Conservation (phyloP, 2,888 invertebrate genomes). For the Lithophane semibrunnea region DNA sequence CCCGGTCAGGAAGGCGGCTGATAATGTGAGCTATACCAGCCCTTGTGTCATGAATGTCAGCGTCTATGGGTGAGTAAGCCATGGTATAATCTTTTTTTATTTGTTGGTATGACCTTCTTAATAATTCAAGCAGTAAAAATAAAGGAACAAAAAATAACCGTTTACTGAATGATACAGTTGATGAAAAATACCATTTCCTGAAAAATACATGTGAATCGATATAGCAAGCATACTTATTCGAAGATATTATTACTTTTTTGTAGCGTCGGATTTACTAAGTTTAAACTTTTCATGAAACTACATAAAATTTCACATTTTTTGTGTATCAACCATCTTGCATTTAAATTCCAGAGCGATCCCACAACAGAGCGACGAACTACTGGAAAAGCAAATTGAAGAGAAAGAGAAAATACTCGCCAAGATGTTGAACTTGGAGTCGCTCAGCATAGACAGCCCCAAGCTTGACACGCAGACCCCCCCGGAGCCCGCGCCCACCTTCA, state of each 20-base stretch:
- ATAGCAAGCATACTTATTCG: background rate
- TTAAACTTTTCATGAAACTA: background rate
- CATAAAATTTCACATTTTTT: background rate
- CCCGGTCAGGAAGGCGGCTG: slow-evolving; percentile 72
- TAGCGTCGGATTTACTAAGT: background rate
- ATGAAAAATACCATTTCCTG: background rate
- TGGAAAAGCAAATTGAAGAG: slow-evolving; percentile 93
- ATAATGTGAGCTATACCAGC: slow-evolving; percentile 77
- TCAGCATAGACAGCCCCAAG: slow-evolving; percentile 76
- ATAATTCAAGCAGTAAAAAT: background rate
- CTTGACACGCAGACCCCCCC: slow-evolving; percentile 40
- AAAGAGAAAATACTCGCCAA: slow-evolving; percentile 94
- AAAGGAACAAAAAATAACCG: background rate
- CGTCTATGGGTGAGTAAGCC: slow-evolving; percentile 73
- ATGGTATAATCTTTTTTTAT: background rate
- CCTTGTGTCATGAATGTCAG: slow-evolving; percentile 83
- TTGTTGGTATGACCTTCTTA: background rate
- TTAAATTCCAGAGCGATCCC: slow-evolving; percentile 83
- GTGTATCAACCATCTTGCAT: background rate
- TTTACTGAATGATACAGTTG: background rate
- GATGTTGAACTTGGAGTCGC: slow-evolving; percentile 91
- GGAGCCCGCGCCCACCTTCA: slow-evolving; percentile 46
- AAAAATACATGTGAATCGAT: background rate
- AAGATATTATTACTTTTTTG: background rate
- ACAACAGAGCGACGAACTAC: slow-evolving; percentile 91